These are phyloP conservation scores for Oryzias sinensis DNA, from an alignment of 2,797 vertebrate species.

Conservation along the genomic window DNA sequence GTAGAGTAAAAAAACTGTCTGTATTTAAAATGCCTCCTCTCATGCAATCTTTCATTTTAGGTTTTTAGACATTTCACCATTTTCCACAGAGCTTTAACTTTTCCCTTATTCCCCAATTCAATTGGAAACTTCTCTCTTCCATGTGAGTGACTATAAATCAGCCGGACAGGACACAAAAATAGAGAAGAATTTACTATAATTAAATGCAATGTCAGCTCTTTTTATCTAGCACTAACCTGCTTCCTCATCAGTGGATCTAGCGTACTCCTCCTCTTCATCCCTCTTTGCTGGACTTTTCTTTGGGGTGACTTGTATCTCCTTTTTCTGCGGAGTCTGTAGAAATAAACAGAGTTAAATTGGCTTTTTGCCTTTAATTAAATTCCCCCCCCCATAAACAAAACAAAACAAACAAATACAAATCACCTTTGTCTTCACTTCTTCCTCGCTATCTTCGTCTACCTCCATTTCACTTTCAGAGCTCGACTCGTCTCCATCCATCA, in stretches of 20 bases:
- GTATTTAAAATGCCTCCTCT: no score
- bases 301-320: slow-evolving; percentile 44
- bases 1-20: no score
- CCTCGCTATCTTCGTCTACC: slow-evolving; percentile 72
- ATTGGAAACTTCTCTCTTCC: no score
- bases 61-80: no score
- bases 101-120: no score
- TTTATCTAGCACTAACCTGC: slow-evolving; percentile 55
- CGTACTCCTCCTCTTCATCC: slow-evolving; percentile 72
- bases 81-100: no score
- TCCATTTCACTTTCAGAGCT: slow-evolving; percentile 81
- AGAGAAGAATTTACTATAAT: background rate
- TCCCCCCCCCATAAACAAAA: background rate
- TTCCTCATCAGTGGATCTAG: slow-evolving; percentile 82
- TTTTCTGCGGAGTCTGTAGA: slow-evolving; percentile 55
- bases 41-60: no score
- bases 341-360: background rate
- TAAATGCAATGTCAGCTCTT: background rate
- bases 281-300: slow-evolving; percentile 53
- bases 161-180: no score
- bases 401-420: background rate
- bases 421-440: slow-evolving; percentile 61
- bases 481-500: slow-evolving; percentile 82
- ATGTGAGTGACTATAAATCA: no score
- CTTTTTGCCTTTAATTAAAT: background rate